phyloP scores from a whole-genome alignment of 2,888 invertebrate genomes.

The Ptychoptera albimana region DNA sequence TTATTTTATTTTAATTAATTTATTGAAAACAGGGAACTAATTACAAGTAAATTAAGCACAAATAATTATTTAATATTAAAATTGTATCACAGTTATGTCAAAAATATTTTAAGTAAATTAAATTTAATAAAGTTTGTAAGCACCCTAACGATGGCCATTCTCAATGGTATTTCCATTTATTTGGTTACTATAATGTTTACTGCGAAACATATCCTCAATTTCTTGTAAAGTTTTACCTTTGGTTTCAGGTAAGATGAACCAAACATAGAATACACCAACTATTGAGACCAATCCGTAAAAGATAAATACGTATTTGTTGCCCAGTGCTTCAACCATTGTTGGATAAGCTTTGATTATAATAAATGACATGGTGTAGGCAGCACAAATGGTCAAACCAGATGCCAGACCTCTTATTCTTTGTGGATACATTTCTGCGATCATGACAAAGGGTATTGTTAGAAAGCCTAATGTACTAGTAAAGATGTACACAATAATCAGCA shows the following conservation, averaged over 20 bases:
- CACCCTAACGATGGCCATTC: too few relatives aligned
- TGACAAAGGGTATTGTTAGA: conserved; percentile 53
- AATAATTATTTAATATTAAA: too few relatives aligned
- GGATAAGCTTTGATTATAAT: conserved; percentile 51
- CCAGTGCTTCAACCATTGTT: conserved; percentile 37
- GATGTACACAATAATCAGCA: conserved; percentile 24
- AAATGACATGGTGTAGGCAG: conserved; percentile 47
- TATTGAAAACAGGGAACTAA: too few relatives aligned
- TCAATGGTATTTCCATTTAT: too few relatives aligned
- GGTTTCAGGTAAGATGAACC: conserved; percentile 49
- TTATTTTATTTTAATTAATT: too few relatives aligned
- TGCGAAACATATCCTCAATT: conserved; percentile 36
- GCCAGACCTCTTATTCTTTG: conserved; percentile 44
- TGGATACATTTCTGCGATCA: conserved; percentile 59
- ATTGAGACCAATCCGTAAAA: conserved; percentile 42
- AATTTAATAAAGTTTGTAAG: too few relatives aligned
- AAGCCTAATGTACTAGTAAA: conserved; percentile 34
- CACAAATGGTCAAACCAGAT: conserved; percentile 48
- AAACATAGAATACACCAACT: conserved; percentile 39
- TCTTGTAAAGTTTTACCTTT: conserved; percentile 49
- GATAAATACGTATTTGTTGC: conserved; percentile 44
- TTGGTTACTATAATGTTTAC: too few relatives aligned
- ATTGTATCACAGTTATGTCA: too few relatives aligned
- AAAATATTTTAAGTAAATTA: too few relatives aligned
- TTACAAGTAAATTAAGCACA: too few relatives aligned